These are phyloP conservation scores for Drosophila koepferae DNA, from an alignment of 2,888 invertebrate species.

Conservation along the genomic window DNA sequence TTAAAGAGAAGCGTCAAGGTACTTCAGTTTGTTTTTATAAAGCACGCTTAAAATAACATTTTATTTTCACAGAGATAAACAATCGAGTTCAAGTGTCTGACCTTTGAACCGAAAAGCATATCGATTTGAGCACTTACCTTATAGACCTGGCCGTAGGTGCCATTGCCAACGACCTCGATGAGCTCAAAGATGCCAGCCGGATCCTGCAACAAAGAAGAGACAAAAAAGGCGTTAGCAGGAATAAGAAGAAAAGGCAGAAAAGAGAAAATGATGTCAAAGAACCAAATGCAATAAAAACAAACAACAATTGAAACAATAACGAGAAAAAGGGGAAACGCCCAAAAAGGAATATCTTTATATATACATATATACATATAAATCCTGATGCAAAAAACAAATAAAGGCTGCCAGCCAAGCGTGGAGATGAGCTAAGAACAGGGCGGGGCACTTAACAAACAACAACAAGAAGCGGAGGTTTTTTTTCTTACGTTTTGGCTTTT, in stretches of 20 bases:
- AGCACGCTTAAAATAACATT: constrained; percentile 4
- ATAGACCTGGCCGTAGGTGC: constrained; percentile 99
- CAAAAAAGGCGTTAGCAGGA: constrained; percentile 7
- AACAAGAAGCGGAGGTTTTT: constrained; percentile 21
- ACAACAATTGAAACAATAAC: constrained; percentile 18
- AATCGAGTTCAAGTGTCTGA: constrained; percentile 12
- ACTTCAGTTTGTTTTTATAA: not conserved
- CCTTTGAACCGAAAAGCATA: constrained; percentile 11
- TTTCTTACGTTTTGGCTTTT: constrained; percentile 12
- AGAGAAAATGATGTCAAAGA: constrained; percentile 19
- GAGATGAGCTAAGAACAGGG: constrained; percentile 33
- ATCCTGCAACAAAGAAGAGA: constrained; percentile 89
- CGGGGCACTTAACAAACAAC: constrained; percentile 42
- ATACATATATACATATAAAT: constrained; percentile 13
- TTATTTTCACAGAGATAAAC: not conserved
- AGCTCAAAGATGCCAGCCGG: constrained; percentile 99
- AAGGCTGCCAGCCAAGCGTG: constrained; percentile 25
- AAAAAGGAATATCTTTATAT: constrained; percentile 5
- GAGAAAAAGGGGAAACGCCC: constrained; percentile 44
- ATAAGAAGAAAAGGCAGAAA: not conserved
- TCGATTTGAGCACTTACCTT: constrained; percentile 89
- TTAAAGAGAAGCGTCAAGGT: not conserved
- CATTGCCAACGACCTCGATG: constrained; percentile 99
- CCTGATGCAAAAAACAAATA: constrained; percentile 41
- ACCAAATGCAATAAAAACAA: constrained; percentile 25